Evolutionary conservation across 2,797 vertebrate species (phyloP).

Genomic region (Ciconia nigra): DNA sequence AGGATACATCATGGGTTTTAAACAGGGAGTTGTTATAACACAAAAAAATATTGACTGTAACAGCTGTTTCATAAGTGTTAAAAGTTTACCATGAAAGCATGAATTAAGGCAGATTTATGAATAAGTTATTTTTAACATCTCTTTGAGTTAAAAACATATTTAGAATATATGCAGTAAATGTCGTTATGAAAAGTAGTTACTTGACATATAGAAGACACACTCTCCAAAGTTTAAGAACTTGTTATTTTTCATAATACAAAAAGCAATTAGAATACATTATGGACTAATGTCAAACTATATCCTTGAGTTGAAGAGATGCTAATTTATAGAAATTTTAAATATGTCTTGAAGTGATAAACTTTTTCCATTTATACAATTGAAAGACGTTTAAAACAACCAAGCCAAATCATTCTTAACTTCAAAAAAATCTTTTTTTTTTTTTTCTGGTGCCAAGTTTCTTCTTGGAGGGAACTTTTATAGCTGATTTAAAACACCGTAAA

Average conservation of each 20-base stretch:
- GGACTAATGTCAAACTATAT: slow-evolving; percentile 6
- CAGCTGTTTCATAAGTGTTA: slow-evolving; percentile 45
- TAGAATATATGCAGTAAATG: slow-evolving; percentile 7
- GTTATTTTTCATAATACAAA: slow-evolving; percentile 37
- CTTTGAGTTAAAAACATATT: slow-evolving; percentile 28
- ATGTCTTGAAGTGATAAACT: slow-evolving; percentile 9
- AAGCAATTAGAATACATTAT: slow-evolving; percentile 19
- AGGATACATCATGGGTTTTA: neutral
- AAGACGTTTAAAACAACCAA: neutral
- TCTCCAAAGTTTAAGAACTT: slow-evolving; percentile 33
- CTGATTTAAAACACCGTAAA: slow-evolving; percentile 23
- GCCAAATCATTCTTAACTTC: neutral
- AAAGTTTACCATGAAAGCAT: slow-evolving; percentile 39
- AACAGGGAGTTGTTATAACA: neutral
- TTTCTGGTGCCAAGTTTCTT: slow-evolving; percentile 10
- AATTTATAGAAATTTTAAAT: slow-evolving; percentile 33
- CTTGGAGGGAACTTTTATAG: slow-evolving; percentile 32
- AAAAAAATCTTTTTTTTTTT: neutral
- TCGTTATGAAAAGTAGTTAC: slow-evolving; percentile 29
- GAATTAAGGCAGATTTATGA: slow-evolving; percentile 56
- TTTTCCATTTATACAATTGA: neutral
- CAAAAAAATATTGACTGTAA: neutral
- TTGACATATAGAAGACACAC: slow-evolving; percentile 32
- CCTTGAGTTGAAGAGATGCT: slow-evolving; percentile 10
- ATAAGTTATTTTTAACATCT: slow-evolving; percentile 55